Percentiles rank a stretch among this genome's conserved stretches.
These are phyloP conservation scores for Marasmarcha lunaedactyla DNA, from an alignment of 2,888 invertebrate species.

Conservation along the genomic window DNA sequence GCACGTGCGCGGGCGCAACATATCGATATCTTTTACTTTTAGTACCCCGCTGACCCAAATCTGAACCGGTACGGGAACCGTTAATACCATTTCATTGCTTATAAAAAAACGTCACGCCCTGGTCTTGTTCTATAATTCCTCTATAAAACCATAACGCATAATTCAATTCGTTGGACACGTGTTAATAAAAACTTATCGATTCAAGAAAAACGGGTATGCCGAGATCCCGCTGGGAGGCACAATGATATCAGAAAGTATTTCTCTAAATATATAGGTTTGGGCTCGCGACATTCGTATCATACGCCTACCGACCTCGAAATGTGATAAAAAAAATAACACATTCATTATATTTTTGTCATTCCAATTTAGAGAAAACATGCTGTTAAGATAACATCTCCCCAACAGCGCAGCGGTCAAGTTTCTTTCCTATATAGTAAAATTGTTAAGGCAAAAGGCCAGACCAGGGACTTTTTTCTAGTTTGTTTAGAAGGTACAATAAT, in stretches of 20 bases:
- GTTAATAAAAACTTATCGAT: conserved; percentile 23
- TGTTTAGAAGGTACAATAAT: too few relatives aligned
- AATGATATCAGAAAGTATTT: conserved; percentile 19
- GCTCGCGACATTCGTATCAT: not conserved
- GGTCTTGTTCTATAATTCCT: conserved; percentile 21
- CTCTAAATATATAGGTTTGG: conserved; percentile 2
- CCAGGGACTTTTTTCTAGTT: too few relatives aligned
- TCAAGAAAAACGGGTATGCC: conserved; percentile 21
- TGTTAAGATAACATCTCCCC: too few relatives aligned
- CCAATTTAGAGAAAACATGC: too few relatives aligned
- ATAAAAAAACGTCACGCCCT: conserved; percentile 5
- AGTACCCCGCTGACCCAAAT: not conserved
- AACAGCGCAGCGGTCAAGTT: too few relatives aligned
- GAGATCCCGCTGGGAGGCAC: conserved; percentile 25
- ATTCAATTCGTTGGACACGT: conserved; percentile 17
- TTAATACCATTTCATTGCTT: conserved; percentile 13
- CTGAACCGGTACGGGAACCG: conserved; percentile 12
- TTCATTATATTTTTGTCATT: too few relatives aligned
- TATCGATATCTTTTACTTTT: conserved; percentile 4
- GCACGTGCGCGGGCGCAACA: conserved; percentile 10
- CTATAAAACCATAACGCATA: conserved; percentile 26
- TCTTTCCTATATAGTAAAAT: too few relatives aligned
- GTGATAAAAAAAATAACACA: too few relatives aligned
- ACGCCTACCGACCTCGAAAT: not conserved
- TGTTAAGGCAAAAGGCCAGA: too few relatives aligned